phyloP scores from a whole-genome alignment of 2,797 vertebrate genomes.

The Enteromius fasciolatus region DNA sequence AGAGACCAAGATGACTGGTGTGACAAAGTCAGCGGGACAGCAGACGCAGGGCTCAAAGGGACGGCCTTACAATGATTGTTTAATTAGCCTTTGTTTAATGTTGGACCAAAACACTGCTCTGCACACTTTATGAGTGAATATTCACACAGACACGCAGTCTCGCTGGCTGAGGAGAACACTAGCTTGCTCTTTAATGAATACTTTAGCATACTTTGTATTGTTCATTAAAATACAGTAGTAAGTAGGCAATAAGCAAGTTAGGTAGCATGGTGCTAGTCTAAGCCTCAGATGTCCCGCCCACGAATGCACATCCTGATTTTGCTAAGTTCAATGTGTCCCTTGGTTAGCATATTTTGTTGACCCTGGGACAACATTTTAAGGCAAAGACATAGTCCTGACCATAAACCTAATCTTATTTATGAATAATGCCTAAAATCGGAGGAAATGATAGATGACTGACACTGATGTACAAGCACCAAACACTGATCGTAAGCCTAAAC shows the following conservation, averaged over 20 bases:
- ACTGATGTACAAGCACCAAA: no score
- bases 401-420: no score
- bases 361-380: no score
- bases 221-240: neutral
- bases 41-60: conserved; percentile 70
- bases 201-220: neutral
- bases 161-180: neutral
- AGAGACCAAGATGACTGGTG: conserved; percentile 70
- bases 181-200: neutral
- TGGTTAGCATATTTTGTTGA: no score
- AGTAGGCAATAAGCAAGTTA: neutral
- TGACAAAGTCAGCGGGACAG: conserved; percentile 77
- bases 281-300: no score
- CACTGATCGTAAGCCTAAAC: no score
- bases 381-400: no score
- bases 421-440: no score
- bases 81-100: conserved; percentile 80
- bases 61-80: conserved; percentile 72
- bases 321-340: no score
- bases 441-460: no score
- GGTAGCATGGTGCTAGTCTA: neutral
- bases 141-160: conserved; percentile 6
- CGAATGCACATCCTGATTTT: no score
- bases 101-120: conserved; percentile 62
- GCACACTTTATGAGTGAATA: conserved; percentile 37